These are phyloP conservation scores for Ramphastos sulfuratus DNA, from an alignment of 2,113 vertebrate genomes.

Conservation along the genomic window DNA sequence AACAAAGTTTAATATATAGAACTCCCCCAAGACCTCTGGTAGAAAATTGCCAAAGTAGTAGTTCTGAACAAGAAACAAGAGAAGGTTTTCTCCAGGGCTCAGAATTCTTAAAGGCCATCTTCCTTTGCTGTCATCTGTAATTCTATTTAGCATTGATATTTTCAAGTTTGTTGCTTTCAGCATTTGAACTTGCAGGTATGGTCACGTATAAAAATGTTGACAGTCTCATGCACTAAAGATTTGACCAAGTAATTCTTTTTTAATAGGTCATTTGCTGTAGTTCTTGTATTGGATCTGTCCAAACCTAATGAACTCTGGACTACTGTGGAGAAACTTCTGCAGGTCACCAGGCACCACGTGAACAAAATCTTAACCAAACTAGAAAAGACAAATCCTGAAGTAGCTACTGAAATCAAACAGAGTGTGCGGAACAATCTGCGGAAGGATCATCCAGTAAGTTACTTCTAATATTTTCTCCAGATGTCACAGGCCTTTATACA, in stretches of 20 bases:
- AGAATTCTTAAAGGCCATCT: not conserved
- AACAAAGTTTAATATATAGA: not conserved
- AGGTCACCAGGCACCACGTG: constrained; percentile 79
- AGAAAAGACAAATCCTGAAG: constrained; percentile 77
- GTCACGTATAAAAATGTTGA: not conserved
- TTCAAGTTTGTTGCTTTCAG: not conserved
- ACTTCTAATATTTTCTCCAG: constrained; percentile 52
- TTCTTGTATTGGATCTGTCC: constrained; percentile 92
- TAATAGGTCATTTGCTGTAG: constrained; percentile 84
- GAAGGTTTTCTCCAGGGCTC: not conserved
- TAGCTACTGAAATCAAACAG: constrained; percentile 75
- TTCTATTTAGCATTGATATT: not conserved
- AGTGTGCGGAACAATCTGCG: constrained; percentile 74
- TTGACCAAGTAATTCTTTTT: not conserved
- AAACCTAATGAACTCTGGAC: constrained; percentile 89
- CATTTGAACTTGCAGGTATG: not conserved
- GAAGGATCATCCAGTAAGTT: constrained; percentile 91
- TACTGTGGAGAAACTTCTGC: constrained; percentile 88
- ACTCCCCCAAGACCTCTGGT: not conserved
- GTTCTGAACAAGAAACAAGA: not conserved
- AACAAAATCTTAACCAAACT: constrained; percentile 78
- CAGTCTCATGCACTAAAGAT: not conserved
- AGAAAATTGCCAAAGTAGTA: not conserved
- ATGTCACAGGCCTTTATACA: constrained; percentile 48
- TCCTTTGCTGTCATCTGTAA: not conserved